Evolutionary conservation across 2,113 vertebrate genomes (phyloP), one percentile per base, ranked within the genome.

Genomic region (Gopherus flavomarginatus): DNA sequence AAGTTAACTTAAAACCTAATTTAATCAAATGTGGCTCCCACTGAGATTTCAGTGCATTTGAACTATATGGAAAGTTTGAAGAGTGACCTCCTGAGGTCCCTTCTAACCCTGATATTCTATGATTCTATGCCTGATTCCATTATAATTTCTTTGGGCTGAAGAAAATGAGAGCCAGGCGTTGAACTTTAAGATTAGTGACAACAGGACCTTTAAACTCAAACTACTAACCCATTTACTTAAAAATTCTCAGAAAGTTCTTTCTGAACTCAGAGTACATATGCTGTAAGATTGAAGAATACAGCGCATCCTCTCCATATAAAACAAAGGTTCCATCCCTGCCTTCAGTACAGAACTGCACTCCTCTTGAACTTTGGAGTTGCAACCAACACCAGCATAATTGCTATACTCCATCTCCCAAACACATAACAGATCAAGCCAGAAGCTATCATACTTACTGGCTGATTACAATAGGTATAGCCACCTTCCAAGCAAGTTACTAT

Each of bases 211-310:
- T 47, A 8, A 77, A 78, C 10, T 27, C 79, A 78, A 78, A 56
- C 14, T 35, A 59, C 44, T 17, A 17, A 77, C 1, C 1, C 59
- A 2, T 10, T 53, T 13, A 31, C 77, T 19, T 2, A 0, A 50
- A n/a, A 52, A 65, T 26, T 82, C 47, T 31, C 12, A 47, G 3
- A 53, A n/a, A 59, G 44, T 57, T 56, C 14, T 42, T 3, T 57
- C 59, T 24, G 35, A 14, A 2, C 49, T 42, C 62, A 8, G 50
- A 27, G 49, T 17, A 19, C 11, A 11, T 29, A 11, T 29, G 47
- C 5, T 65, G 75, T 6, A 0, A 44, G 11, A 3, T 27, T 2
- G 0, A 35, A 72, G 35, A 7, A 1, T 13, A 26, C 11, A 0
- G 72, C 4, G 50, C 11, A 84, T n/a, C 47, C 10, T 44, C 50